Evolutionary conservation across 1,140 invertebrate species (phyloP).

Genomic region (Pantala flavescens): DNA sequence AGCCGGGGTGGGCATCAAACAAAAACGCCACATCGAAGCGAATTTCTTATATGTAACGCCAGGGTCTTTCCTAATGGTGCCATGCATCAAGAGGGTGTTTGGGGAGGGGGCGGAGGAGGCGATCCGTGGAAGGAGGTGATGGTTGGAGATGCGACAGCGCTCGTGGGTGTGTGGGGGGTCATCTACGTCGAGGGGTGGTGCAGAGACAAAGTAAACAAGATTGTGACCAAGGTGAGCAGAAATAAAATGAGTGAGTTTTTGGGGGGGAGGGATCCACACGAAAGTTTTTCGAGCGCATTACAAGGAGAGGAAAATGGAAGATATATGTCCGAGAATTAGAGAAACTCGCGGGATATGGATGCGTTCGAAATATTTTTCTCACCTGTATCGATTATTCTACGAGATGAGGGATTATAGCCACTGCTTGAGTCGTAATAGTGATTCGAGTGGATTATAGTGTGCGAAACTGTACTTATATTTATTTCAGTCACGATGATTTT

Average conservation of each 20-base stretch:
- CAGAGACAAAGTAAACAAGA: slow-evolving; percentile 2
- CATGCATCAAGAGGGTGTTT: not conserved
- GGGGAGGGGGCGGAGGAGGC: not conserved
- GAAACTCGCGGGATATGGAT: not conserved
- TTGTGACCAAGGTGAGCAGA: slow-evolving; percentile 4
- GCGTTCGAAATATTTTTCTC: not conserved
- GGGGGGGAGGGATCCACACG: not conserved
- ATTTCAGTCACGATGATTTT: too few species aligned
- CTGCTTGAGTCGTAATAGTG: too few species aligned
- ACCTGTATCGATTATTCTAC: too few species aligned
- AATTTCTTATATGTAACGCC: slow-evolving; percentile 10
- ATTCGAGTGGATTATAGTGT: too few species aligned
- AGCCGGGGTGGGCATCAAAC: not conserved
- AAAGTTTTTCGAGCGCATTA: not conserved
- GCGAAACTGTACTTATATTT: too few species aligned
- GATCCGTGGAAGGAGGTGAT: not conserved
- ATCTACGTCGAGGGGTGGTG: not conserved
- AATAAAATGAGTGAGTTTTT: not conserved
- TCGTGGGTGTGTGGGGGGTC: not conserved
- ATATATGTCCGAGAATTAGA: not conserved
- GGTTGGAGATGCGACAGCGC: not conserved
- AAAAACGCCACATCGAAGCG: slow-evolving; percentile 7
- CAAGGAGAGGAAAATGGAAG: not conserved
- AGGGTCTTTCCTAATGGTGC: slow-evolving; percentile 2
- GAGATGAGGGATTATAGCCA: too few species aligned